Percentiles rank a stretch among this genome's conserved stretches.
phyloP scores from a whole-genome alignment of 2,797 vertebrate genomes.

The Percopsis omiscomaycus region DNA sequence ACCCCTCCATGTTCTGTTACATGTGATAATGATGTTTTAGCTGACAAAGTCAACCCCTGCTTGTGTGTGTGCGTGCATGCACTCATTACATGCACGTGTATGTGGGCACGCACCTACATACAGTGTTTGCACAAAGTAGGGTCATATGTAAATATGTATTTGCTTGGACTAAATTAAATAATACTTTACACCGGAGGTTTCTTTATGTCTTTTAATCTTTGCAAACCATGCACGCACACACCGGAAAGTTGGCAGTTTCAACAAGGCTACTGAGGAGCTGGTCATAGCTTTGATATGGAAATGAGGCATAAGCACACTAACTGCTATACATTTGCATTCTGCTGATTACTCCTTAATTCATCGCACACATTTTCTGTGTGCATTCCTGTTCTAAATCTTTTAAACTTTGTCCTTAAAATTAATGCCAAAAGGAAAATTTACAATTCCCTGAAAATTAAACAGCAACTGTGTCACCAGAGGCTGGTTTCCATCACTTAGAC shows the following conservation, averaged over 20 bases:
- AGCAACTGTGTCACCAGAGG: background rate
- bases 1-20: background rate
- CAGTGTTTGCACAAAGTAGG: background rate
- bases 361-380: slow-evolving; percentile 33
- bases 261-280: slow-evolving; percentile 48
- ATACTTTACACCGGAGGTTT: background rate
- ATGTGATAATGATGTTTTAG: slow-evolving; percentile 4
- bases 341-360: slow-evolving; percentile 56
- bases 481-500: slow-evolving; percentile 29
- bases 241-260: slow-evolving; percentile 20
- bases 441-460: slow-evolving; percentile 24
- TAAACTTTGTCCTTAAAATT: slow-evolving; percentile 37
- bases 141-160: slow-evolving; percentile 8
- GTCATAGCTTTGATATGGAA: slow-evolving; percentile 52
- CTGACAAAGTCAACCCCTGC: background rate
- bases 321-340: slow-evolving; percentile 49
- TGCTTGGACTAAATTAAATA: slow-evolving; percentile 13
- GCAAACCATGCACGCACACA: background rate
- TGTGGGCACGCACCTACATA: background rate
- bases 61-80: background rate
- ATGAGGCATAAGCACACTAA: slow-evolving; percentile 34
- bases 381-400: slow-evolving; percentile 40
- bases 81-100: background rate
- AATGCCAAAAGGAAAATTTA: slow-evolving; percentile 31
- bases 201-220: slow-evolving; percentile 12